Conservation (phyloP, 2,113 vertebrate genomes). For the Petrocephalus microphthalmus region DNA sequence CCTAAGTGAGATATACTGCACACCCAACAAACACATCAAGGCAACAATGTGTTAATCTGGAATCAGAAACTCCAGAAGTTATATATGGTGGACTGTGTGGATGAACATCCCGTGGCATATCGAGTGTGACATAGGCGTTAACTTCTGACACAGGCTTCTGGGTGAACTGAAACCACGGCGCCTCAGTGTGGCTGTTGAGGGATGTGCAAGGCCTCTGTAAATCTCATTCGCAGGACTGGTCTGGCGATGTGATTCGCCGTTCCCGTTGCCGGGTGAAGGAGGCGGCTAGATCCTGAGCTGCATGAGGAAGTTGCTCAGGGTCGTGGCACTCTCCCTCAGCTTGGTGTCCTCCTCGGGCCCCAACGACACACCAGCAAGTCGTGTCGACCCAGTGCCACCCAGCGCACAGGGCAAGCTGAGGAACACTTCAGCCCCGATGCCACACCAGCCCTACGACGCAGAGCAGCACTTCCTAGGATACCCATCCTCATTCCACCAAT, state of each 20-base stretch:
- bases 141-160: background rate
- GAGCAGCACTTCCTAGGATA: constrained; percentile 1
- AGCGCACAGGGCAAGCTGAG: constrained; percentile 84
- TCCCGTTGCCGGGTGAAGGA: background rate
- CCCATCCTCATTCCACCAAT: background rate
- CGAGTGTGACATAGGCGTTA: background rate
- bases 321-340: constrained; percentile 65
- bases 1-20: background rate
- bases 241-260: background rate
- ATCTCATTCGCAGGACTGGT: background rate
- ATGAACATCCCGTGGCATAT: background rate
- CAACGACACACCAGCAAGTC: constrained; percentile 60
- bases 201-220: background rate
- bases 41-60: background rate
- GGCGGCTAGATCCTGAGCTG: constrained; percentile 68
- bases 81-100: background rate
- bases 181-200: background rate
- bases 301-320: constrained; percentile 69
- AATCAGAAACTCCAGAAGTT: background rate
- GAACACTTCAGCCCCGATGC: constrained; percentile 79
- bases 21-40: background rate
- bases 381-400: constrained; percentile 67
- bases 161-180: background rate
- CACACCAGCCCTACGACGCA: constrained; percentile 69
- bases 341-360: constrained; percentile 63